Evolutionary conservation across 2,888 invertebrate species (phyloP), one percentile per base, ranked within the genome.

Genomic region (Lissonota sp.): DNA sequence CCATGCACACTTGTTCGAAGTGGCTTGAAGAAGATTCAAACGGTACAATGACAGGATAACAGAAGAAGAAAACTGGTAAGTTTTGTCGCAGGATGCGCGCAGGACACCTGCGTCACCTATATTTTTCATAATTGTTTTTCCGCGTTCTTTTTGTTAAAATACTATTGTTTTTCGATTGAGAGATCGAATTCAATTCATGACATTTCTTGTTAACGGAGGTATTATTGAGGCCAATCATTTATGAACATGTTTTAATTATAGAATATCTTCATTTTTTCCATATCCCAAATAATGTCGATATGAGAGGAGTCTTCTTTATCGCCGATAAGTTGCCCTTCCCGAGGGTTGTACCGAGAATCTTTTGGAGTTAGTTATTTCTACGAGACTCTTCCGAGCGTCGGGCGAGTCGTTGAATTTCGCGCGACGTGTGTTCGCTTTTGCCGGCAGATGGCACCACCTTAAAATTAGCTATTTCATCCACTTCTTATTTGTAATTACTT

Each of bases 11-110:
- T 53, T 73, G 55, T 37, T 44, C 83, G 85, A 74, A 84, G 74
- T 64, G 75, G 84, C 85, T 87, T 83, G 87, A 87, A 87, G 86
- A 88, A 86, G 86, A 86, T 86, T 82, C 83, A 84, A 85, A 87
- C 84, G 88, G 84, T 85, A 53, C 12, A 74, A 74, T 37, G 71
- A 67, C 86, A 88, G 88, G 88, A 67, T 73, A 87, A 67, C 87
- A 88, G 86, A 79, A 87, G 76, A 69, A 62, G 81, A 62, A 62
- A 7, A 70, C 44, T 57, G 77, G 80, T 81, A 7, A 8, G 6
- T 12, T 12, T 69, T 12, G 42, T 5, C 26, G 26, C 58, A 64
- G 77, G 80, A 77, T 57, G 7, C 39, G 44, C 76, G 51, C 67
- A 53, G 57, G 63, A 74, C 79, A 73, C 74, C 55, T 79, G 79